These are phyloP conservation scores for Antigone vipio DNA, from an alignment of 2,113 vertebrate genomes.

Conservation along the genomic window DNA sequence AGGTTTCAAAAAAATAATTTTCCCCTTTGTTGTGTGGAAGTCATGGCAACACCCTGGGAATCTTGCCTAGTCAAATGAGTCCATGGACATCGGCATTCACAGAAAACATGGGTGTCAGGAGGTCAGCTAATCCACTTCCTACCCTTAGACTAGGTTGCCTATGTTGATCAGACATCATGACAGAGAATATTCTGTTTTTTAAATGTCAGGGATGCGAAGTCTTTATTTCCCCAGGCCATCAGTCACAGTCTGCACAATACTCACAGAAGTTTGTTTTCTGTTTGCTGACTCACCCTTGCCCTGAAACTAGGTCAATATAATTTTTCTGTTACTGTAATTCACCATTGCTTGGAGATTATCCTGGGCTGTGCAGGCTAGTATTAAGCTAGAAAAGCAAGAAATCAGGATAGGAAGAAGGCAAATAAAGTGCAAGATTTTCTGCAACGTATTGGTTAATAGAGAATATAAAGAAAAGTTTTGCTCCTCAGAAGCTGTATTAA, in stretches of 20 bases:
- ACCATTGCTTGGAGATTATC: not conserved
- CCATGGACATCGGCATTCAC: not conserved
- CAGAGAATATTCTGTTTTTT: not conserved
- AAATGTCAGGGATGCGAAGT: not conserved
- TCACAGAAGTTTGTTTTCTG: not conserved
- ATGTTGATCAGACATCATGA: not conserved
- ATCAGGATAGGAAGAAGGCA: not conserved
- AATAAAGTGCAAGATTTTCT: not conserved
- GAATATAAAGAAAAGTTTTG: not conserved
- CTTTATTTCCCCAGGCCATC: not conserved
- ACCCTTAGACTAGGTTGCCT: not conserved
- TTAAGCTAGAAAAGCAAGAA: not conserved
- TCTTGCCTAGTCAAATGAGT: not conserved
- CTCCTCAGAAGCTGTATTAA: not conserved
- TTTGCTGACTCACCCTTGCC: constrained; percentile 1
- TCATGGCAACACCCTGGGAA: not conserved
- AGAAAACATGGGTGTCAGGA: not conserved
- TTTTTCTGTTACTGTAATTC: constrained; percentile 13
- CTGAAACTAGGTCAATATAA: not conserved
- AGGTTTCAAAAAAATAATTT: not conserved
- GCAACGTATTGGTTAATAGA: not conserved
- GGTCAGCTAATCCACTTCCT: not conserved
- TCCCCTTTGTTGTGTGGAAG: not conserved
- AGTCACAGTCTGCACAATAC: not conserved
- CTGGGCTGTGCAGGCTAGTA: not conserved